These are phyloP conservation scores for Orthosia incerta DNA, from an alignment of 2,888 invertebrate species.

Conservation along the genomic window DNA sequence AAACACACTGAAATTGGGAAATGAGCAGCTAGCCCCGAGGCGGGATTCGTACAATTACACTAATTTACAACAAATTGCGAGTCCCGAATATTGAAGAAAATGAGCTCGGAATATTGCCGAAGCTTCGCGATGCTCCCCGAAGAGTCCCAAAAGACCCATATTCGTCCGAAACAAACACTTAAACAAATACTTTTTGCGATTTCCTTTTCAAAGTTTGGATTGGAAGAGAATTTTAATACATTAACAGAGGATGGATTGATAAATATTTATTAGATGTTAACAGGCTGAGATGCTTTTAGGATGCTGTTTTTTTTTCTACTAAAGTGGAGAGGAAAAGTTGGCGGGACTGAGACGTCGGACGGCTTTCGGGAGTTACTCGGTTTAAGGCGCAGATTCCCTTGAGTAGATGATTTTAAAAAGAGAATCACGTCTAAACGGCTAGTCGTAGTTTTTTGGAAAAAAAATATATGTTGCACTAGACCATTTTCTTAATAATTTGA, in stretches of 20 bases:
- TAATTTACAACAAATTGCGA: constrained; percentile 62
- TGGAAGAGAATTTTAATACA: constrained; percentile 64
- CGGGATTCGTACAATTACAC: constrained; percentile 56
- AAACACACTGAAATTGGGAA: constrained; percentile 34
- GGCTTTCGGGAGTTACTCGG: neutral
- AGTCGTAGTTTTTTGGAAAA: too few relatives aligned
- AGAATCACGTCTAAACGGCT: too few relatives aligned
- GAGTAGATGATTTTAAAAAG: too few relatives aligned
- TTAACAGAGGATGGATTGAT: constrained; percentile 57
- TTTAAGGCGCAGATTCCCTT: too few relatives aligned
- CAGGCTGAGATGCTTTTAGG: constrained; percentile 50
- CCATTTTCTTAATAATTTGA: too few relatives aligned
- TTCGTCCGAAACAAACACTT: constrained; percentile 48
- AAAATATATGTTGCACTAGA: too few relatives aligned
- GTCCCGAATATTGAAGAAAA: constrained; percentile 58
- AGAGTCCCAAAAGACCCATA: constrained; percentile 20
- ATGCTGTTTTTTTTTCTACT: constrained; percentile 37
- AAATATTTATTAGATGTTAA: constrained; percentile 66
- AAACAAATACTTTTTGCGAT: constrained; percentile 55
- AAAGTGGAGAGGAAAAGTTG: constrained; percentile 16
- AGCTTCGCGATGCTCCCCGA: constrained; percentile 26
- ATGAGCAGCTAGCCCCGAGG: constrained; percentile 41
- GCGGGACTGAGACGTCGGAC: neutral
- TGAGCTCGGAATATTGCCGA: constrained; percentile 32
- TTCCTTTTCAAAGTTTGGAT: constrained; percentile 44